Percentiles rank a stretch among this genome's conserved stretches.
phyloP scores from a whole-genome alignment of 1,140 invertebrate species.

The Drosophila elegans region DNA sequence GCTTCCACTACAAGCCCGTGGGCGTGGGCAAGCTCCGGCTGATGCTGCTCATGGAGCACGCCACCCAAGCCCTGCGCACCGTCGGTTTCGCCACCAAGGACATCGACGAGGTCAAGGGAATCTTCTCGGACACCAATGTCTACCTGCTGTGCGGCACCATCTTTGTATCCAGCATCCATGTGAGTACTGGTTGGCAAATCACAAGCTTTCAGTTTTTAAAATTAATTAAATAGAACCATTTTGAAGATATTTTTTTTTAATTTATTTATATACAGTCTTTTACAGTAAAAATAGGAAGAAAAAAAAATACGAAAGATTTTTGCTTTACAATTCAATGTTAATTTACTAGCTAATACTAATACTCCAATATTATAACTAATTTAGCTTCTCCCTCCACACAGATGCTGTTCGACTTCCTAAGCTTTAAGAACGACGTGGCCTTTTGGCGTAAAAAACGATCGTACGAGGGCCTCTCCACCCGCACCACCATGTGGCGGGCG shows the following conservation, averaged over 20 bases:
- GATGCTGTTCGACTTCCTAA: conserved; percentile 97
- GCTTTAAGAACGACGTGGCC: conserved; percentile 98
- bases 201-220: too few relatives aligned
- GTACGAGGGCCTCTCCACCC: conserved; percentile 94
- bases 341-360: too few relatives aligned
- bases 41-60: conserved; percentile 91
- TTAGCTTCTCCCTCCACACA: conserved; percentile 84
- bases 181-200: conserved; percentile 86
- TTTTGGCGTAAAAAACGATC: conserved; percentile 95
- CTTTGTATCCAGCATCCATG: conserved; percentile 96
- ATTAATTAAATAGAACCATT: too few relatives aligned
- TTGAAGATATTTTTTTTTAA: too few relatives aligned
- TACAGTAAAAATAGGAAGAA: too few relatives aligned
- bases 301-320: too few relatives aligned
- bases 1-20: conserved; percentile 87
- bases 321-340: too few relatives aligned
- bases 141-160: conserved; percentile 97
- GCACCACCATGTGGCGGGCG: conserved; percentile 96
- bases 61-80: conserved; percentile 89
- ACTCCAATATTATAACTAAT: not conserved
- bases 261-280: too few relatives aligned
- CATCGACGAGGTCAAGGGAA: conserved; percentile 97
- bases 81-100: conserved; percentile 97
- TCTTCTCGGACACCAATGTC: conserved; percentile 98
- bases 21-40: conserved; percentile 90